These are phyloP conservation scores for Eulemur rubriventer DNA, from an alignment of 2,797 vertebrate genomes.

Conservation along the genomic window DNA sequence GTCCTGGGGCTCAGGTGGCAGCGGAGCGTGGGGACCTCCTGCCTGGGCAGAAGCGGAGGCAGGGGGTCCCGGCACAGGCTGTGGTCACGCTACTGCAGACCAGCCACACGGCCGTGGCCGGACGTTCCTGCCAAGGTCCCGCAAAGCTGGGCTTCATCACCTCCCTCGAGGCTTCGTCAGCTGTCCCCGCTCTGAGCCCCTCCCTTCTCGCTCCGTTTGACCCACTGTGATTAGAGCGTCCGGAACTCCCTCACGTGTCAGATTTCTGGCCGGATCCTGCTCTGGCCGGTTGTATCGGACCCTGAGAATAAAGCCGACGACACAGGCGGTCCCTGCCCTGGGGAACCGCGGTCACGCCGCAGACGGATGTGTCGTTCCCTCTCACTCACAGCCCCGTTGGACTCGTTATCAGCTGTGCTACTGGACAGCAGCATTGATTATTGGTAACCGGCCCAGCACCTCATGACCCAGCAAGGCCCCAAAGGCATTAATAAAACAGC, in stretches of 20 bases:
- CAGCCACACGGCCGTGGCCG: accelerated
- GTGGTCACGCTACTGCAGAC: accelerated
- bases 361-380: accelerated
- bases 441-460: too few species aligned
- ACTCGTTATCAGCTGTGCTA: not conserved
- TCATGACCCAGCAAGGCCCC: not conserved
- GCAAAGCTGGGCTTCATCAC: accelerated
- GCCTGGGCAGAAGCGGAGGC: too few species aligned
- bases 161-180: accelerated
- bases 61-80: too few species aligned
- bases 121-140: accelerated
- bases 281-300: accelerated
- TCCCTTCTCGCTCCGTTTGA: accelerated
- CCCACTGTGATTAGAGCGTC: not conserved
- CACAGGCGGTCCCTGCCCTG: accelerated
- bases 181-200: accelerated
- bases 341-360: accelerated
- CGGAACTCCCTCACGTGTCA: accelerated
- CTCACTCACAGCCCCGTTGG: accelerated
- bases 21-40: too few species aligned
- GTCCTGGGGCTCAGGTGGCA: accelerated
- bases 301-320: accelerated
- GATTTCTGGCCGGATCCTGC: not conserved
- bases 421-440: not conserved
- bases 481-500: not conserved